Base-by-base conservation (phyloP, 2,113 vertebrate species). In the Hyaena hyaena region DNA sequence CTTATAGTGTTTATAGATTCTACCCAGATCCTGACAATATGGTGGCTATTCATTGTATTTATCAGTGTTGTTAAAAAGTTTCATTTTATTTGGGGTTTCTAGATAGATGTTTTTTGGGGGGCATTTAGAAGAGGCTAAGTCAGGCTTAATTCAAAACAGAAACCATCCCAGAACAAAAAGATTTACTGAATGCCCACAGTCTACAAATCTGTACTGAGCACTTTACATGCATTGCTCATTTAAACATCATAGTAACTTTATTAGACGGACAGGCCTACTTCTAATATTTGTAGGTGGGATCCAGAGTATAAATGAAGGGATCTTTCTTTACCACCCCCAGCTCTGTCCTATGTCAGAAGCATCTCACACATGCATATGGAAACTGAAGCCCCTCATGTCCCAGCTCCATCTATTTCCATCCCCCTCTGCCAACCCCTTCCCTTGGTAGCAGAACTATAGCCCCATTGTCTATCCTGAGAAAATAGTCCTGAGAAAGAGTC, bases 71-170 rank as follows among this genome's bases (percentile, higher is more conserved):
- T 68, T 87, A 74, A 53, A 66, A 19, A 76, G 68, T 76, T 93
- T 90, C 69, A n/a, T 88, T 92, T 92, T 35, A 68, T 81, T 79
- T 66, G 19, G 48, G 43, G 45, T 43, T 88, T 90, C 85, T 81
- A 33, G 33, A 63, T 81, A 33, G 5, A 88, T 48, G 53, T 76
- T 96, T 86, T 69, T 79, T 76, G 35, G 48, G 48, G 48, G 48
- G 48, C 88, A 68, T 89, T 92, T 45, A 90, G 66, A 90, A 94
- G 35, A 74, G 14, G 28, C 55, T 50, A 43, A 68, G 35, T 63
- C 45, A 50, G 23, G 26, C 61, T 92, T 85, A 85, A 89, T 76
- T 89, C 68, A 92, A 66, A 89, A 87, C 61, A 90, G 68, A 88
- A 82, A 28, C 14, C 43, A 48, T 14, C n/a, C 50, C 35, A 90